A percentile compares a stretch with the other conserved stretches of the same genome.
phyloP scores from a whole-genome alignment of 2,888 invertebrate genomes.

The Prenolepis imparis region DNA sequence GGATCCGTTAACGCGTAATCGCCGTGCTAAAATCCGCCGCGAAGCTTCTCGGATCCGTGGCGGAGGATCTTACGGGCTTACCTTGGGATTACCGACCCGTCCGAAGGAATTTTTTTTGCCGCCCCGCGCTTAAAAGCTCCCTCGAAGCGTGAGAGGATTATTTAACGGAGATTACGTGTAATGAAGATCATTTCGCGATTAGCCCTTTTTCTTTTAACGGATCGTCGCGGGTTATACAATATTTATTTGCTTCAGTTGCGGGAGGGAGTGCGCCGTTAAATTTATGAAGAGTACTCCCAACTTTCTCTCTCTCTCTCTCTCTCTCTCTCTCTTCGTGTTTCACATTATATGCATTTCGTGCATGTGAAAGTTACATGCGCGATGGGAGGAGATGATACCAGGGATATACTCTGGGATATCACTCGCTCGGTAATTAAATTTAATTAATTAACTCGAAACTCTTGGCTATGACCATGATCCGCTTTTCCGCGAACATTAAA shows the following conservation, averaged over 20 bases:
- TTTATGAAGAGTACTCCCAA: conserved; percentile 42
- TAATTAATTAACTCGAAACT: conserved; percentile 54
- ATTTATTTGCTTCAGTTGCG: conserved; percentile 31
- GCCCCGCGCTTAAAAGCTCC: conserved; percentile 25
- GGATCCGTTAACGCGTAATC: conserved; percentile 31
- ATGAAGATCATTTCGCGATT: conserved; percentile 51
- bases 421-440: conserved; percentile 45
- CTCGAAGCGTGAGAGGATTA: conserved; percentile 45
- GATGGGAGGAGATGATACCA: conserved; percentile 9
- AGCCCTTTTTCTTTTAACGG: conserved; percentile 32
- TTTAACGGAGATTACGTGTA: conserved; percentile 46
- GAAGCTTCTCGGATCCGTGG: conserved; percentile 20
- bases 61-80: conserved; percentile 39
- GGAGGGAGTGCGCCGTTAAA: conserved; percentile 10
- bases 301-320: neutral
- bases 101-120: conserved; percentile 44
- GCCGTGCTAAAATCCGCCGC: conserved; percentile 30
- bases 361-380: conserved; percentile 33
- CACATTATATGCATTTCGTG: conserved; percentile 11
- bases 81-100: conserved; percentile 30
- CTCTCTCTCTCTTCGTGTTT: conserved; percentile 15
- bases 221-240: conserved; percentile 23
- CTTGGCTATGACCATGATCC: conserved; percentile 45
- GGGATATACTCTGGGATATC: conserved; percentile 33
- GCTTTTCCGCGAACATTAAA: conserved; percentile 43